Evolutionary conservation across 1,140 invertebrate species (phyloP).

Genomic region (Ceratina calcarata): DNA sequence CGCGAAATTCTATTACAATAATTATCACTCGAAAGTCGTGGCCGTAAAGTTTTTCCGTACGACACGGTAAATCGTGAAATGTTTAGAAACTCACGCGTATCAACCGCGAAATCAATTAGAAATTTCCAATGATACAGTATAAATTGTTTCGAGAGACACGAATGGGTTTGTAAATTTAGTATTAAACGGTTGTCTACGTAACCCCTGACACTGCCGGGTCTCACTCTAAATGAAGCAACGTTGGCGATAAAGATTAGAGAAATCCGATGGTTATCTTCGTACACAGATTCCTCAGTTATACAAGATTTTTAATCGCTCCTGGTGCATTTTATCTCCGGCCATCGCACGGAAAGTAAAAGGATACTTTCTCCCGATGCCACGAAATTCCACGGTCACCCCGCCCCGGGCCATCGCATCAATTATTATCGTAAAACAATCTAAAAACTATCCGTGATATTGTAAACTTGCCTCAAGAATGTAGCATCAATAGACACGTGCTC

Average conservation of each 20-base stretch:
- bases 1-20: slow-evolving; percentile 6
- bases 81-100: neutral
- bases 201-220: neutral
- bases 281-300: slow-evolving; percentile 21
- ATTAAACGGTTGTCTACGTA: neutral
- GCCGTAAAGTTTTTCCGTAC: neutral
- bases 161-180: neutral
- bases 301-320: slow-evolving; percentile 9
- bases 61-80: neutral
- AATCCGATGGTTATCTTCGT: slow-evolving; percentile 23
- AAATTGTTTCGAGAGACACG: neutral
- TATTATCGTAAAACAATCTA: slow-evolving; percentile 13
- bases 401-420: slow-evolving; percentile 7
- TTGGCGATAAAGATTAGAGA: slow-evolving; percentile 5
- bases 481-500: neutral
- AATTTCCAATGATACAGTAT: neutral
- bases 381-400: slow-evolving; percentile 1
- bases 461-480: neutral
- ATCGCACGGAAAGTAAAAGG: slow-evolving; percentile 36
- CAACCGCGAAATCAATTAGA: neutral
- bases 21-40: slow-evolving; percentile 10
- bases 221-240: neutral
- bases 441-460: neutral
- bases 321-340: slow-evolving; percentile 12
- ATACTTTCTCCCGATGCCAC: slow-evolving; percentile 32